Base-by-base conservation (phyloP, 2,888 invertebrate species). In the Conops quadrifasciatus region DNA sequence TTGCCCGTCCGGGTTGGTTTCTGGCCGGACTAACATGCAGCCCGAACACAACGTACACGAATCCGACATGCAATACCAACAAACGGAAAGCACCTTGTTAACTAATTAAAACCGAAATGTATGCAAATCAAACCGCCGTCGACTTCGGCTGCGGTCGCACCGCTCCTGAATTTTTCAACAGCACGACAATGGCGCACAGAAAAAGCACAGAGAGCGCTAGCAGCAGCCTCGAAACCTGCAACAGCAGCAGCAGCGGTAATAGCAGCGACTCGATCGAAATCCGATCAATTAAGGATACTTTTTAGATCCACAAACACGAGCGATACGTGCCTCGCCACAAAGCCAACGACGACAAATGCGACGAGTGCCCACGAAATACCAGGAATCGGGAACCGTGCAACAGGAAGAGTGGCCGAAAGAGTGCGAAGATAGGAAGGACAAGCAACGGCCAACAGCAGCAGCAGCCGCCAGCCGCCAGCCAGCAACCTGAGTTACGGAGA, bases 81-180 rank as follows among this genome's bases (percentile, higher is more conserved):
- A 7, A 56, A 56, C 56, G 79, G 77, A 80, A 76, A 82, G 81
- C 81, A 81, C 82, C 81, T 82, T 82, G 81, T 82, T 82, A 83
- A 81, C 83, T 83, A 83, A 83, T 83, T 83, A 83, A 83, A 83
- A 81, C 79, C 81, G 74, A 82, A 83, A 83, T 83, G 80, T 83
- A 83, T 83, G 83, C 83, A 83, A 83, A 83, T 83, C 81, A 81
- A 81, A 80, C 60, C 67, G 15, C 59, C 2, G 45, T 26, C 28
- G 47, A 69, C 24, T 19, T 56, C 53, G 19, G n/a, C 59, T 70
- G 58, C 59, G 59, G 16, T 53, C 45, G 64, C 30, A 45, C 28
- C 59, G 64, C 65, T 65, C 56, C 70, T 65, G 70, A 53, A 70
- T 63, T 70, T 51, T 26, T 28, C 45, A 36, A 9, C 36, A 36